Evolutionary conservation across 2,888 invertebrate species (phyloP), one percentile per base, ranked within the genome.

Genomic region (Sesia bembeciformis): DNA sequence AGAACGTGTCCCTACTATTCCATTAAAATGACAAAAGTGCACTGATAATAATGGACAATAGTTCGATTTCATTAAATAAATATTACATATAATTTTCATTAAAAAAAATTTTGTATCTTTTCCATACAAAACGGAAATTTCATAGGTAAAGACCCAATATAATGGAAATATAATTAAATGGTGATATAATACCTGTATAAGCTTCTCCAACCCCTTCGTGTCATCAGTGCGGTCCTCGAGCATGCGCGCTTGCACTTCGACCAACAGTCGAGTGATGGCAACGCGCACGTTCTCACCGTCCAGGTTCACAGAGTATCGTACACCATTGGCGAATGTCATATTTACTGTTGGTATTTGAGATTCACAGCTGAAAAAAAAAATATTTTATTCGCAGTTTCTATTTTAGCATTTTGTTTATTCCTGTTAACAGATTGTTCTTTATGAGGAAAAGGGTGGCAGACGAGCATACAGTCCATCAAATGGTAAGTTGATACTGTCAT

Each of bases 201-300:
- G 78, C 89, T 79, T 66, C 70, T 91, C 91, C 50, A 96, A 90
- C 59, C 94, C 93, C 65, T 94, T 93, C 0, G 95, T 96, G 68
- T 97, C 96, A 67, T 97, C 96, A 61, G 95, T 94, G 58, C 92
- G 91, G 54, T 91, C 90, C 4, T 67, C 72, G 54, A 95, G 78
- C 78, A 97, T 87, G 65, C 92, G 91, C 53, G 84, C 90, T 76
- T 94, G 94, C 5, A 95, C 84, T 3, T 87, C 82, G 51, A 91
- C 85, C 68, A 96, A 83, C 1, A 93, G 78, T 39, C 91, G 81
- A 0, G 91, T 91, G 2, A 96, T 76, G 3, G 85, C 86, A 59
- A 89, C 88, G 51, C 95, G 91, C 7, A 95, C 90, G 72, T 96
- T 96, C 56, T 90, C 82, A 0, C 95, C 95, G 70, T 94, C 92